Evolutionary conservation across 2,797 vertebrate genomes (phyloP).

Genomic region (Mus minutoides): DNA sequence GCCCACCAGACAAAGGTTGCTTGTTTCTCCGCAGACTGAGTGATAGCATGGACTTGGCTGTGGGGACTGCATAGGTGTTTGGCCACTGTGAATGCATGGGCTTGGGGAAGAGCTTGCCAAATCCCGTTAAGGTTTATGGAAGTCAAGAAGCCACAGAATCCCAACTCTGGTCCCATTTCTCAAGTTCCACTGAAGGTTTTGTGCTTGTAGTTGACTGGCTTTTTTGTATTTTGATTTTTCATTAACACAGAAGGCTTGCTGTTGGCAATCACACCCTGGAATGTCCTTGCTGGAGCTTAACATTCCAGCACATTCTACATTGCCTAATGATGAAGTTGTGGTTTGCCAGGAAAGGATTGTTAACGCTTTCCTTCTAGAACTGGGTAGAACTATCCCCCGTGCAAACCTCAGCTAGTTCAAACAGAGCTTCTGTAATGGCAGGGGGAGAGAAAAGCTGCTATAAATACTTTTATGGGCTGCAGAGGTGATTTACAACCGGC

Average conservation of each 20-base stretch:
- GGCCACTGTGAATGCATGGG: slow-evolving; percentile 72
- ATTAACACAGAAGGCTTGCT: slow-evolving; percentile 79
- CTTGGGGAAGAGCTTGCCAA: slow-evolving; percentile 73
- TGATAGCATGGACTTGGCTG: slow-evolving; percentile 65
- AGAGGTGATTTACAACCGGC: slow-evolving; percentile 86
- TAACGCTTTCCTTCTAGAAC: slow-evolving; percentile 72
- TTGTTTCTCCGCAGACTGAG: slow-evolving; percentile 49
- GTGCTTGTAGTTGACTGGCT: slow-evolving; percentile 73
- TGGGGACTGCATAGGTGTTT: slow-evolving; percentile 76
- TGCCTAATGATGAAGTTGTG: slow-evolving; percentile 64
- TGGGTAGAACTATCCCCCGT: slow-evolving; percentile 72
- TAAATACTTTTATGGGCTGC: slow-evolving; percentile 86
- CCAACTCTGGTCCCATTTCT: slow-evolving; percentile 79
- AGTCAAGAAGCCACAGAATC: slow-evolving; percentile 76
- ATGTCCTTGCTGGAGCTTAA: slow-evolving; percentile 74
- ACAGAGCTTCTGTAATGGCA: slow-evolving; percentile 79
- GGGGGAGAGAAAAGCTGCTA: slow-evolving; percentile 73
- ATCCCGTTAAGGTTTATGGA: slow-evolving; percentile 80
- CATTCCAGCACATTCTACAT: slow-evolving; percentile 77
- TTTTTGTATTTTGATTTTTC: slow-evolving; percentile 79
- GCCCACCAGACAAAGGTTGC: slow-evolving; percentile 71
- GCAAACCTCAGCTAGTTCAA: slow-evolving; percentile 81
- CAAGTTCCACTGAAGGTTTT: slow-evolving; percentile 75
- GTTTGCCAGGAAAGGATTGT: slow-evolving; percentile 74
- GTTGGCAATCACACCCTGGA: slow-evolving; percentile 76